Base-by-base conservation (phyloP, 2,113 vertebrate species). In the Lophotis ruficrista region DNA sequence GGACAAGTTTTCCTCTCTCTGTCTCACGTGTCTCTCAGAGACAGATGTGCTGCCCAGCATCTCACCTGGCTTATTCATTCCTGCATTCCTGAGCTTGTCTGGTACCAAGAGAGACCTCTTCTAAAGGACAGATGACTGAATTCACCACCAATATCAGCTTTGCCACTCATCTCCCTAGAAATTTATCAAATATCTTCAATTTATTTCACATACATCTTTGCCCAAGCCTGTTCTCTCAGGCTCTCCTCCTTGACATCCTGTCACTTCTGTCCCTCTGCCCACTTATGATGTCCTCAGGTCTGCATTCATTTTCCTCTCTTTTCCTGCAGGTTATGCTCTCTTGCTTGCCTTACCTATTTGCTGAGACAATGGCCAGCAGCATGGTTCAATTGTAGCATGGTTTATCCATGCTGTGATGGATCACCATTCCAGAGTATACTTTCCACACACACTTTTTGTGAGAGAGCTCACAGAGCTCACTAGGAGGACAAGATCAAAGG, bases 271-370 rank as follows among this genome's bases (percentile, higher is more conserved):
- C 19, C 48, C 50, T 78, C 47, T 45, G 15, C 30, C 80, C 45
- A 23, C 15, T 56, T n/a, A 16, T 0, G 0, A 19, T 12, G 9
- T 38, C 51, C 21, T 43, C 56, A 22, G 12, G 3, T 24, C 25
- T 0, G 1, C 9, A 33, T 28, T 31, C 4, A 35, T 43, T 43
- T 75, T 66, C 35, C 15, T n/a, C 14, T 41, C 19, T 61, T 78
- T 68, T 90, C 48, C 43, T 85, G 21, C 8, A 68, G 35, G 9
- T 73, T 69, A 68, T 37, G 21, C 24, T 41, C 41, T 28, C 25
- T 45, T 43, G 19, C 35, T 47, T 73, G 38, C 31, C 38, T 56
- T 35, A 37, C 18, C 11, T 10, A 6, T 12, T 54, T 37, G 37
- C 28, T 16, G 38, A 84, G 31, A 50, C 5, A 22, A 23, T 6